A percentile compares a stretch with the other conserved stretches of the same genome.
phyloP scores from a whole-genome alignment of 2,113 vertebrate species.

The Centrocercus urophasianus region DNA sequence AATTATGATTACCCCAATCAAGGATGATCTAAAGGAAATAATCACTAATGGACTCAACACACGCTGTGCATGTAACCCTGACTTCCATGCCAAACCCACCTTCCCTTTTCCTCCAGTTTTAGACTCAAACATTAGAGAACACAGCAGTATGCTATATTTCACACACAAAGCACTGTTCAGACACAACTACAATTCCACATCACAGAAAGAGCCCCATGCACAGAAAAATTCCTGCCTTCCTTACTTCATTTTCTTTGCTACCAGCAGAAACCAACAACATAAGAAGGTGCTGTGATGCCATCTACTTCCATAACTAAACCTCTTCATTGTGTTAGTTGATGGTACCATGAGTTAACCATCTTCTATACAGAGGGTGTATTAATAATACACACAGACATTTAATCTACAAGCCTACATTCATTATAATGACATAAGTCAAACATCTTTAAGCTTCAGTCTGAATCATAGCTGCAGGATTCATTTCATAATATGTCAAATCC shows the following conservation, averaged over 20 bases:
- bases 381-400: neutral
- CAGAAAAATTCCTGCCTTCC: neutral
- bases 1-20: neutral
- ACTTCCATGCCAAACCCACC: neutral
- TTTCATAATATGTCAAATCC: neutral
- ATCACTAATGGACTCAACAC: neutral
- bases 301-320: neutral
- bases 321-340: neutral
- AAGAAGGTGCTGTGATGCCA: neutral
- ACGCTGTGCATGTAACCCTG: neutral
- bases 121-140: neutral
- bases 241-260: neutral
- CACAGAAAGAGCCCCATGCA: neutral
- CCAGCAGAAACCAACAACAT: neutral
- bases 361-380: neutral
- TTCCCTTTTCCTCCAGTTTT: neutral
- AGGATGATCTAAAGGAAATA: neutral
- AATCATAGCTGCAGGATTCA: neutral
- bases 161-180: neutral
- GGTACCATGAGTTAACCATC: neutral
- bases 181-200: neutral
- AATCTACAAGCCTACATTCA: neutral
- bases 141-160: neutral
- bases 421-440: neutral
- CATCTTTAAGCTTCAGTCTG: neutral